Conservation (phyloP, 2,888 invertebrate genomes). For the Anaspis maculata region DNA sequence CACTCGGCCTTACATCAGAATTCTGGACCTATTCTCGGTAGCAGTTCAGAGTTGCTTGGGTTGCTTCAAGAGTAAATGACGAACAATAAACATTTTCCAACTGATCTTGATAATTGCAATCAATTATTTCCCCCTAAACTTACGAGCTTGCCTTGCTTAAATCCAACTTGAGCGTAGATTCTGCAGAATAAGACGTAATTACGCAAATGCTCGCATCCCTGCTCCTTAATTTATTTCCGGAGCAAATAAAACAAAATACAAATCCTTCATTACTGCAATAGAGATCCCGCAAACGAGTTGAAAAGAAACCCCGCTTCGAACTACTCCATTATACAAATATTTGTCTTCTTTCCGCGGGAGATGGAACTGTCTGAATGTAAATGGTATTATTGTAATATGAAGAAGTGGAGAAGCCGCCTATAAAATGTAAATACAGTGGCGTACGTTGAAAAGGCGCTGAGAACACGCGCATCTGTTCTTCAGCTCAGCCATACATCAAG, state of each 20-base stretch:
- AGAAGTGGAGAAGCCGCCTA: constrained; percentile 31
- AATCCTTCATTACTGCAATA: constrained; percentile 16
- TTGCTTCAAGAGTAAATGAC: too few relatives aligned
- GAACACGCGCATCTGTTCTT: constrained; percentile 23
- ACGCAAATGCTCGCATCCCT: constrained; percentile 1
- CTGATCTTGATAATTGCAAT: too few relatives aligned
- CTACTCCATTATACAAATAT: constrained; percentile 39
- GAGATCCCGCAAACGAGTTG: constrained; percentile 6
- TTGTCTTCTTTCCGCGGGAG: constrained; percentile 35
- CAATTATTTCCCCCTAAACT: background rate
- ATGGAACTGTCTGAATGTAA: constrained; percentile 34
- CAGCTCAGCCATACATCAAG: too few relatives aligned
- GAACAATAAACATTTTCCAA: too few relatives aligned
- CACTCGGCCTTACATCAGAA: too few relatives aligned
- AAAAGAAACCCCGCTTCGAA: constrained; percentile 17
- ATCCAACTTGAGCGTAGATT: too few relatives aligned
- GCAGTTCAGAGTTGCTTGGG: too few relatives aligned
- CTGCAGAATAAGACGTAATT: too few relatives aligned
- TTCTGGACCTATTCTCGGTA: too few relatives aligned
- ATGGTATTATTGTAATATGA: constrained; percentile 38
- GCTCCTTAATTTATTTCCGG: constrained; percentile 4
- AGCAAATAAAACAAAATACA: constrained; percentile 12
- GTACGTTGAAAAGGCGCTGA: constrained; percentile 18
- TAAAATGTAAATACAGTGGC: constrained; percentile 32
- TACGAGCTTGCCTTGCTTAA: too few relatives aligned